Percentiles rank a stretch among this genome's conserved stretches.
Evolutionary conservation across 2,797 vertebrate genomes (phyloP).

Genomic region (Scomberomorus guttatus): DNA sequence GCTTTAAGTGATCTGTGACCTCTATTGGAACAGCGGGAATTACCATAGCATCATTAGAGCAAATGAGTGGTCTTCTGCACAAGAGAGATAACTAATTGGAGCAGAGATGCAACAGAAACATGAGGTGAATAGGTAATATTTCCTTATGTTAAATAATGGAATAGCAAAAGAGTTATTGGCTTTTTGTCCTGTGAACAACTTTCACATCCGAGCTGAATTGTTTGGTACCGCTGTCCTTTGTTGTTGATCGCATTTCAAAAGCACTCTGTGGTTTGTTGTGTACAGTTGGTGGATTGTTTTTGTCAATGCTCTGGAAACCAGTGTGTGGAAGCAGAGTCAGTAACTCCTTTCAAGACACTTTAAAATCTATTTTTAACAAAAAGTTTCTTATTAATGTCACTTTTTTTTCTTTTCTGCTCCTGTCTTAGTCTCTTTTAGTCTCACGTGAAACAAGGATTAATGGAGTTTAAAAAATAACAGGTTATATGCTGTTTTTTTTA

Average conservation of each 20-base stretch:
- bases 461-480: too few species aligned
- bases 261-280: background rate
- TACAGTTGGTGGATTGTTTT: background rate
- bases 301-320: background rate
- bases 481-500: background rate
- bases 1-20: constrained; percentile 25
- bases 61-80: background rate
- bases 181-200: background rate
- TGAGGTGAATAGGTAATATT: background rate
- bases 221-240: background rate
- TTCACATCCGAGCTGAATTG: background rate
- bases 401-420: background rate
- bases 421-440: background rate
- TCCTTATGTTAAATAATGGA: background rate
- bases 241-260: background rate
- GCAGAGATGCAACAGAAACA: constrained; percentile 20
- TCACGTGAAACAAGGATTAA: background rate
- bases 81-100: constrained; percentile 2
- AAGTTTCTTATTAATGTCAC: background rate
- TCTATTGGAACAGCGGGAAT: constrained; percentile 16
- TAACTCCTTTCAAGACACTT: background rate
- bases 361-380: background rate
- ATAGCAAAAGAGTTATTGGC: background rate
- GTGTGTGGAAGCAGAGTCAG: background rate
- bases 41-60: constrained; percentile 17